Percentiles rank a stretch among this genome's conserved stretches.
Conservation (phyloP, 2,888 invertebrate species). For the Pteria penguin region DNA sequence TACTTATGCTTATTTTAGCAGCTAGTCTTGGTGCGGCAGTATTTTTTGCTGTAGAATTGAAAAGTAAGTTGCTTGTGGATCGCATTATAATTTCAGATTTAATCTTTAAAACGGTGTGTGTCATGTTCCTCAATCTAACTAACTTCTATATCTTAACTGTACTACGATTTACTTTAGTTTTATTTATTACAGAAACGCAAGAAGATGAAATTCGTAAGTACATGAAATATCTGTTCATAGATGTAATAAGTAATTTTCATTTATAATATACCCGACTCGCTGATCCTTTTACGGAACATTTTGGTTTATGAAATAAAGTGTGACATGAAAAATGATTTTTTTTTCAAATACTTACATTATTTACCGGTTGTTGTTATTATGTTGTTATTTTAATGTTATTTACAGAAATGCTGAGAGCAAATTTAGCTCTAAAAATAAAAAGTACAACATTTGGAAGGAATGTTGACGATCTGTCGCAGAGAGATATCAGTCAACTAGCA, state of each 20-base stretch:
- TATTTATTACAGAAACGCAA: slow-evolving; percentile 62
- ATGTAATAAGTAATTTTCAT: too few species aligned
- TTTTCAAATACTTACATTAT: too few species aligned
- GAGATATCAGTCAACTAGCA: slow-evolving; percentile 50
- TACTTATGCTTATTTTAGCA: slow-evolving; percentile 62
- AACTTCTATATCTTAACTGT: too few species aligned
- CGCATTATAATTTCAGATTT: neutral
- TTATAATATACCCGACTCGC: too few species aligned
- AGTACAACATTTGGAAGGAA: slow-evolving; percentile 47
- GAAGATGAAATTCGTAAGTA: slow-evolving; percentile 66
- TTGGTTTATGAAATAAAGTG: too few species aligned
- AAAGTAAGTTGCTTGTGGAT: slow-evolving; percentile 54
- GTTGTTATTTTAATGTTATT: too few species aligned
- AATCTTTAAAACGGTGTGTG: too few species aligned
- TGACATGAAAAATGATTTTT: too few species aligned
- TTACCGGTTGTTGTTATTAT: too few species aligned
- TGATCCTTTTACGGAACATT: too few species aligned
- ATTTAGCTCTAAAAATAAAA: slow-evolving; percentile 59
- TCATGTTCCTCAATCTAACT: too few species aligned
- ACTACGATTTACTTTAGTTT: slow-evolving; percentile 5
- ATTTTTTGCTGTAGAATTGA: slow-evolving; percentile 69
- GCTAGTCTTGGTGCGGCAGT: slow-evolving; percentile 67
- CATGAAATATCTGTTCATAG: neutral
- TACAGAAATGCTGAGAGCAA: slow-evolving; percentile 61
- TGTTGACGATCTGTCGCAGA: slow-evolving; percentile 51